Evolutionary conservation across 2,797 vertebrate species (phyloP).

Genomic region (Poeciliopsis turneri): DNA sequence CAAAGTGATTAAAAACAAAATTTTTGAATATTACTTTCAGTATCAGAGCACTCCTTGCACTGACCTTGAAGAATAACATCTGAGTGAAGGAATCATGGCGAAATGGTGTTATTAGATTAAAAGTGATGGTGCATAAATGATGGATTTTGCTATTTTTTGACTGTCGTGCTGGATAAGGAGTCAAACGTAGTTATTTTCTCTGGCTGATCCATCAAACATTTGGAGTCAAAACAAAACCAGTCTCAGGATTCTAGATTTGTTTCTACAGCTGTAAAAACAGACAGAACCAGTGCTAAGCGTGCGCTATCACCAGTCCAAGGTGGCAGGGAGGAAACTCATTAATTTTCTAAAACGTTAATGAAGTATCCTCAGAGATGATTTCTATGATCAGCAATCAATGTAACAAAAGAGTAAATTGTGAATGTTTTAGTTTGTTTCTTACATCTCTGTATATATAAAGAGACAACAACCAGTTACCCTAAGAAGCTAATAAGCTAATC

Average conservation of each 20-base stretch:
- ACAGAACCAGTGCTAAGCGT: neutral
- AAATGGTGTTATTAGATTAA: neutral
- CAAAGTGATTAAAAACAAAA: neutral
- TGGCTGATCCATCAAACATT: neutral
- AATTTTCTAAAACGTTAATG: neutral
- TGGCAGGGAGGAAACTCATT: neutral
- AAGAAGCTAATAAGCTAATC: neutral
- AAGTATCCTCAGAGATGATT: neutral
- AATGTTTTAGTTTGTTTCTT: neutral
- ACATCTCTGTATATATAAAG: neutral
- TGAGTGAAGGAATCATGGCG: neutral
- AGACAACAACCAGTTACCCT: neutral
- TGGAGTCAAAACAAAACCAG: neutral
- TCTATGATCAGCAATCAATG: neutral
- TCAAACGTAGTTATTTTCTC: neutral
- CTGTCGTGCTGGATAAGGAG: neutral
- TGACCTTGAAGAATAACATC: neutral
- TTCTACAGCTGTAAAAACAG: constrained; percentile 7
- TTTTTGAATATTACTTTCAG: neutral
- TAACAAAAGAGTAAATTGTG: neutral
- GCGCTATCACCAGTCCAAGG: neutral
- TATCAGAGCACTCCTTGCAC: neutral
- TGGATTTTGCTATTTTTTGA: neutral
- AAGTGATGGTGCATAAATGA: neutral
- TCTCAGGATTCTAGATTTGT: neutral